Percentiles rank a stretch among this genome's conserved stretches.
Conservation (phyloP, 2,888 invertebrate species). For the Ennomos quercinarius region DNA sequence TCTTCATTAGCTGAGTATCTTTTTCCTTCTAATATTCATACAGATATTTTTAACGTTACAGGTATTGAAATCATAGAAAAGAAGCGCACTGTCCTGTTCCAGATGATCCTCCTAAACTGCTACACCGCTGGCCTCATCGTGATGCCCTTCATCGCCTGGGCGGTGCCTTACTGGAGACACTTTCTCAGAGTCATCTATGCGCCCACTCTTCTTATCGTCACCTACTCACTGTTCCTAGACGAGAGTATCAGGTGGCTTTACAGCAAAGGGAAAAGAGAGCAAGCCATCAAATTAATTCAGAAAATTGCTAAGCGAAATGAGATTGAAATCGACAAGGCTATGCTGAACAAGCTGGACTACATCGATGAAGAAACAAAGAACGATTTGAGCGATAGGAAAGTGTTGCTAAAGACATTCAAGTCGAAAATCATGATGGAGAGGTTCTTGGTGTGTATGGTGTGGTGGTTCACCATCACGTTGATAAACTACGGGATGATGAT, state of each 20-base stretch:
- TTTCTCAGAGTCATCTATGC: constrained; percentile 77
- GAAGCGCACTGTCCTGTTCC: constrained; percentile 69
- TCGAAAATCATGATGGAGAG: constrained; percentile 75
- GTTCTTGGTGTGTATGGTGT: constrained; percentile 74
- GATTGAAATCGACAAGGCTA: constrained; percentile 58
- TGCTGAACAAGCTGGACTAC: constrained; percentile 65
- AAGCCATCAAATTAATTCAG: constrained; percentile 64
- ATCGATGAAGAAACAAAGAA: constrained; percentile 57
- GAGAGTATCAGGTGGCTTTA: constrained; percentile 79
- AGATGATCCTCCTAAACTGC: constrained; percentile 77
- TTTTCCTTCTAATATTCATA: too few relatives aligned
- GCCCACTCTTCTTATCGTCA: constrained; percentile 69
- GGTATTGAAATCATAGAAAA: constrained; percentile 79
- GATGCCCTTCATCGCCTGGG: constrained; percentile 76
- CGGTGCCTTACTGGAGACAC: constrained; percentile 75
- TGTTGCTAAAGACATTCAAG: constrained; percentile 71
- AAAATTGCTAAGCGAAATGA: constrained; percentile 72
- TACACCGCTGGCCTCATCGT: constrained; percentile 73
- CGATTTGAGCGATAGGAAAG: constrained; percentile 59
- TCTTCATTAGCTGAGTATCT: too few relatives aligned
- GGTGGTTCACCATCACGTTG: constrained; percentile 80
- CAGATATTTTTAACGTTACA: constrained; percentile 37
- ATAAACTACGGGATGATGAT: constrained; percentile 83
- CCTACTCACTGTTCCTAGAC: constrained; percentile 73
- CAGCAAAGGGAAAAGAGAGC: constrained; percentile 71